Base-by-base conservation (phyloP, 1,140 invertebrate genomes). In the Drosophila bocki region DNA sequence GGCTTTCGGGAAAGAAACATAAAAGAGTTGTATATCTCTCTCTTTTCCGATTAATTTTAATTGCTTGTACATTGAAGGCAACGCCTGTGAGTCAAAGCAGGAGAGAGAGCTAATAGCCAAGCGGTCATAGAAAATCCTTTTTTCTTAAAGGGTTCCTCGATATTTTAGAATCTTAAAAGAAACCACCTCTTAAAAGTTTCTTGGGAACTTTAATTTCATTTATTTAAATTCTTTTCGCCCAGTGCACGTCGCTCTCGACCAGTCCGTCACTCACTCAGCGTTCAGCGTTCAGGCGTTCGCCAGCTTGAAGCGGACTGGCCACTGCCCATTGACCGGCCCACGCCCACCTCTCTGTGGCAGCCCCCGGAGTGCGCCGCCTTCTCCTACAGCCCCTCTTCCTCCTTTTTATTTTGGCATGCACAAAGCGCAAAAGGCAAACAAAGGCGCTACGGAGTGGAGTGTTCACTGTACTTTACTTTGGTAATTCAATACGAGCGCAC, bases 401-500 rank as follows among this genome's bases (percentile, higher is more conserved):
- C 71, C 47, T 67, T 74, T 71, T 79, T 87, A 82, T 82, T 87
- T 87, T 87, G 76, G 80, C 76, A 87, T 82, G 72, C 84, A 87
- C 82, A 86, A 86, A 86, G 82, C 75, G 58, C 62, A 79, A 67
- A 82, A 65, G 69, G 61, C 63, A 80, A 82, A 87, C 80, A 87
- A 87, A 87, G 72, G 80, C 44, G 19, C 54, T 26, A 9, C 53
- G 53, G 42, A 48, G 57, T 51, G 29, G 44, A 72, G 59, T 60
- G 74, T 51, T 53, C 63, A 76, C 64, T 78, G 75, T 70, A 78
- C 64, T 78, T 62, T 63, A 78, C 64, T 78, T 62, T 57, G 64
- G 75, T 78, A 78, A 78, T 78, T 78, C 57, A 78, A 78, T 78
- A 78, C 69, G 51, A 48, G 37, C 13, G 35, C 26, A 26, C 54